Base-by-base conservation (phyloP, 2,797 vertebrate genomes). In the Gallirallus australis region DNA sequence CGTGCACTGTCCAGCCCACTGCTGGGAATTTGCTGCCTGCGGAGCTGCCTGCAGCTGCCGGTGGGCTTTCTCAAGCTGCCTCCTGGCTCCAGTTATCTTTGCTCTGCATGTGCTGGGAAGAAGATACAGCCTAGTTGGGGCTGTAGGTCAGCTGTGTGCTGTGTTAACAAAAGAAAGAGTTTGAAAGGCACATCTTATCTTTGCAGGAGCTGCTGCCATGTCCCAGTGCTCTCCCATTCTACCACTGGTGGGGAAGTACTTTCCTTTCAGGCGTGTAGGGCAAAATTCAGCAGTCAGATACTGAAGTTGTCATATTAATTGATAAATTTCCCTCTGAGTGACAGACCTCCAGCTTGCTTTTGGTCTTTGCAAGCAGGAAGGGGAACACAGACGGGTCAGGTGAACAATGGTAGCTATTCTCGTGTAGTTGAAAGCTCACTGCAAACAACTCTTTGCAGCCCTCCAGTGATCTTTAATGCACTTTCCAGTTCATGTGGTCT, bases 61-160 rank as follows among this genome's bases (percentile, higher is more conserved):
- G 27, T 45, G 87, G 57, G n/a, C 50, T 69, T 91, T 20, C 28
- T 40, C 48, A 19, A 14, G n/a, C 64, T 73, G 35, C 47, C 42
- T 45, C 42, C 18, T 45, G 18, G 42, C 35, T 93, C 35, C 52
- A 42, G 21, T 9, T 82, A 70, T 33, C 69, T 92, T 77, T 77
- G 78, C 48, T 60, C 35, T 60, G 48, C 4, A 0, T 78, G 69
- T 75, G 25, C 40, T 69, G 79, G 42, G 42, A 45, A 45, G 82
- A 72, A 94, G 87, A 68, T 78, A 71, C 7, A 71, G 61, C 71
- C 30, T n/a, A 7, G 30, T 72, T 39, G 20, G 37, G 63, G 66
- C 71, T 65, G n/a, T 40, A 30, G 0, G 0, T 71, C 73, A 80
- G 53, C 56, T 82, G 64, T 0, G 0, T 37, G 68, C 42, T 35